Percentiles rank a stretch among this genome's conserved stretches.
Conservation (phyloP, 1,140 invertebrate species). For the Formica exsecta region DNA sequence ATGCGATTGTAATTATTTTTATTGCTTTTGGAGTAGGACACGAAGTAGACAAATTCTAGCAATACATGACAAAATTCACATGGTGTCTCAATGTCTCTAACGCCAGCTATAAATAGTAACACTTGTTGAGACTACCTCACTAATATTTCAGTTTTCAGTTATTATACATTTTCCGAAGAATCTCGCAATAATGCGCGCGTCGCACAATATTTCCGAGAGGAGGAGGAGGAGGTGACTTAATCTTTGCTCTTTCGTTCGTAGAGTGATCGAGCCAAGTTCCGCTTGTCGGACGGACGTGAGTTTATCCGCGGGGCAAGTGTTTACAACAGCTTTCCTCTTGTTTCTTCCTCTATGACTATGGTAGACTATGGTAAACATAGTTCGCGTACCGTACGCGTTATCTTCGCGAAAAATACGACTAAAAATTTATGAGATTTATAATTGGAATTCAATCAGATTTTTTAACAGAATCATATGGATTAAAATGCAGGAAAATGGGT, state of each 20-base stretch:
- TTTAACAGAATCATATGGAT: no score
- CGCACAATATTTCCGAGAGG: constrained; percentile 40
- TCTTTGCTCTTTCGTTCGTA: background rate
- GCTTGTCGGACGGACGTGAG: background rate
- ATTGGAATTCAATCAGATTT: no score
- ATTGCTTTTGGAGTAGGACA: background rate
- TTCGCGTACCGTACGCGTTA: background rate
- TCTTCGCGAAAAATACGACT: no score
- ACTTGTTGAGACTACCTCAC: no score
- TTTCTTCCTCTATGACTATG: no score
- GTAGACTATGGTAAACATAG: background rate
- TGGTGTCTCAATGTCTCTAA: no score
- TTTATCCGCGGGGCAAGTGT: constrained; percentile 18
- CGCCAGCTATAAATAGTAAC: no score
- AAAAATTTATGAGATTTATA: no score
- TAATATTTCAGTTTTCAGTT: background rate
- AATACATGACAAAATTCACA: no score
- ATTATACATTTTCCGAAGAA: constrained; percentile 29
- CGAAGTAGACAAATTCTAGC: background rate
- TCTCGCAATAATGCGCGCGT: constrained; percentile 46
- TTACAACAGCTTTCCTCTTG: background rate
- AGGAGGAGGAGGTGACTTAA: constrained; percentile 4
- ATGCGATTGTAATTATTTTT: background rate
- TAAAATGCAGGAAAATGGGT: no score
- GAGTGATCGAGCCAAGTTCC: constrained; percentile 28